These are phyloP conservation scores for Anthrax anthrax DNA, from an alignment of 2,888 invertebrate genomes.

Conservation along the genomic window DNA sequence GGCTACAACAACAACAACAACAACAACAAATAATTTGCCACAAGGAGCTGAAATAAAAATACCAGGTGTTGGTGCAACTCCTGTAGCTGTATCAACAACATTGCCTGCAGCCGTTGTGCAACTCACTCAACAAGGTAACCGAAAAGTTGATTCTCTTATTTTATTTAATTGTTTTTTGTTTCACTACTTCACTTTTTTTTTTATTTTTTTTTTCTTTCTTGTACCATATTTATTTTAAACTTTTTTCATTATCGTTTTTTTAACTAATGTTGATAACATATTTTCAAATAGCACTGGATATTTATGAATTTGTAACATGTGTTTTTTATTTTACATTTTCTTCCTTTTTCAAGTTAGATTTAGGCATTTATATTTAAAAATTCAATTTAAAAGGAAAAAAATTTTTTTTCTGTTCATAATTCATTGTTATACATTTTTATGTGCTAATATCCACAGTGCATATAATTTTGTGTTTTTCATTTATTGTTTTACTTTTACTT, in stretches of 20 bases:
- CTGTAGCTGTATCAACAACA: conserved; percentile 44
- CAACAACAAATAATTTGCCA: conserved; percentile 16
- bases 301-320: not conserved
- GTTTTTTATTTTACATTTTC: not conserved
- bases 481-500: too few species aligned
- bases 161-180: not conserved
- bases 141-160: not conserved
- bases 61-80: conserved; percentile 42
- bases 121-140: conserved; percentile 42
- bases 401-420: not conserved
- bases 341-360: not conserved
- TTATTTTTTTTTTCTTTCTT: not conserved
- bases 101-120: conserved; percentile 48
- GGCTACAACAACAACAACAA: not conserved
- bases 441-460: not conserved
- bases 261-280: not conserved
- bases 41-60: conserved; percentile 45
- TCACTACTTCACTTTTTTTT: not conserved
- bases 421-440: not conserved
- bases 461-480: not conserved
- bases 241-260: not conserved
- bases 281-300: not conserved
- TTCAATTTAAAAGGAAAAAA: not conserved
- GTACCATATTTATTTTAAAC: not conserved
- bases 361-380: not conserved